phyloP scores from a whole-genome alignment of 2,113 vertebrate species.

The Chitala chitala region DNA sequence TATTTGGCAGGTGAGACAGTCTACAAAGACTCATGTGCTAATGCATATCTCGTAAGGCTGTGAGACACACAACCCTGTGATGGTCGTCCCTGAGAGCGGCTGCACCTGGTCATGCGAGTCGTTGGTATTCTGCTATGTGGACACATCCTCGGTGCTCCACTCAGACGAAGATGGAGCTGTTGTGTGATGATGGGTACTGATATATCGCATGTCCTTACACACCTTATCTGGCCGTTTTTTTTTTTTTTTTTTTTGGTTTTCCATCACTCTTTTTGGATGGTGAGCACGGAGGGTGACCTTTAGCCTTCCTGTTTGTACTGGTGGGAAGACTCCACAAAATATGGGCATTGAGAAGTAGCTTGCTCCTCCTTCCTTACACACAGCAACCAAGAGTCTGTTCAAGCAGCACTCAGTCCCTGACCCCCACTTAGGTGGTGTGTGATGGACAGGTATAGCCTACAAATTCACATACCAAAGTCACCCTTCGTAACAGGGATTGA shows the following conservation, averaged over 20 bases:
- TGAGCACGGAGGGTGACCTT: no score
- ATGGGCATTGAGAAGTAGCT: no score
- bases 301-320: no score
- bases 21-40: not conserved
- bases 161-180: not conserved
- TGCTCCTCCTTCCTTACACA: no score
- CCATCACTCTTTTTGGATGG: no score
- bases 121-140: not conserved
- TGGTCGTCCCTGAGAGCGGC: not conserved
- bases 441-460: no score
- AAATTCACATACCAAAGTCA: not conserved
- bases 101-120: not conserved
- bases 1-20: not conserved
- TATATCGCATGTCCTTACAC: not conserved
- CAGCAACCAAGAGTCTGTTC: no score
- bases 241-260: no score
- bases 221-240: no score
- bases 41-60: not conserved
- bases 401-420: no score
- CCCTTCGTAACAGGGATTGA: not conserved
- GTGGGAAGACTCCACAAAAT: no score
- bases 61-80: not conserved
- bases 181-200: not conserved
- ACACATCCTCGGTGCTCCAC: not conserved
- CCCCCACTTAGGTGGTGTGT: no score